Evolutionary conservation across 2,797 vertebrate genomes (phyloP).

Genomic region (Hephaestus fuliginosus): DNA sequence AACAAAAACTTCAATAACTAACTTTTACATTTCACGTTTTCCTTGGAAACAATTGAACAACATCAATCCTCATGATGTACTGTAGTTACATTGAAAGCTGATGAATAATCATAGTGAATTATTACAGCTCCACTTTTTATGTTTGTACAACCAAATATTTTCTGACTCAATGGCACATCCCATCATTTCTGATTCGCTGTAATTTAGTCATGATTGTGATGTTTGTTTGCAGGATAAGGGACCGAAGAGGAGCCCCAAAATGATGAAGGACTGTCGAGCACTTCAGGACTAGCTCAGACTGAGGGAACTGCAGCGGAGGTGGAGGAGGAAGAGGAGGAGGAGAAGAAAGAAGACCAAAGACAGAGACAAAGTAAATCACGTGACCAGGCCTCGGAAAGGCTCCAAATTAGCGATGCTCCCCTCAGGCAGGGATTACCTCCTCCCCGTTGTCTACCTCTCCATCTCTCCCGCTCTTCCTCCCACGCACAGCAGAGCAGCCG

Average conservation of each 20-base stretch:
- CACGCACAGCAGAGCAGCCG: constrained; percentile 56
- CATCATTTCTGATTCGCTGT: constrained; percentile 6
- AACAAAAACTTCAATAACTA: background rate
- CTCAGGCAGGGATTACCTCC: constrained; percentile 77
- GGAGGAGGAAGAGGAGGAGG: constrained; percentile 52
- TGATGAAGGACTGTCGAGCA: constrained; percentile 35
- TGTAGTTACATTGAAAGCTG: background rate
- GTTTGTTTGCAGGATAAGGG: constrained; percentile 53
- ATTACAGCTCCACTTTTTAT: background rate
- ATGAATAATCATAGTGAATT: background rate
- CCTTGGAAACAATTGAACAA: background rate
- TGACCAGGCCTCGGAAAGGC: constrained; percentile 57
- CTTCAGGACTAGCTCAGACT: constrained; percentile 52
- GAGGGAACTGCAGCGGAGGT: constrained; percentile 45
- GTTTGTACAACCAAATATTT: background rate
- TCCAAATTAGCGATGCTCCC: constrained; percentile 76
- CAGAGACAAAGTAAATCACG: constrained; percentile 58
- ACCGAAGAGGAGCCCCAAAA: constrained; percentile 40
- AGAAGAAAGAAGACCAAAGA: constrained; percentile 24
- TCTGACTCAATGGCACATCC: background rate
- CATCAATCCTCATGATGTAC: background rate
- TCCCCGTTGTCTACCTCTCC: constrained; percentile 62
- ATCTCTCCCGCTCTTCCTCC: constrained; percentile 65
- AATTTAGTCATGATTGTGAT: constrained; percentile 13
- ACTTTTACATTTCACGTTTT: background rate